Percentiles rank a stretch among this genome's conserved stretches.
phyloP scores from a whole-genome alignment of 2,113 vertebrate species.

The Leucoraja erinaceus region DNA sequence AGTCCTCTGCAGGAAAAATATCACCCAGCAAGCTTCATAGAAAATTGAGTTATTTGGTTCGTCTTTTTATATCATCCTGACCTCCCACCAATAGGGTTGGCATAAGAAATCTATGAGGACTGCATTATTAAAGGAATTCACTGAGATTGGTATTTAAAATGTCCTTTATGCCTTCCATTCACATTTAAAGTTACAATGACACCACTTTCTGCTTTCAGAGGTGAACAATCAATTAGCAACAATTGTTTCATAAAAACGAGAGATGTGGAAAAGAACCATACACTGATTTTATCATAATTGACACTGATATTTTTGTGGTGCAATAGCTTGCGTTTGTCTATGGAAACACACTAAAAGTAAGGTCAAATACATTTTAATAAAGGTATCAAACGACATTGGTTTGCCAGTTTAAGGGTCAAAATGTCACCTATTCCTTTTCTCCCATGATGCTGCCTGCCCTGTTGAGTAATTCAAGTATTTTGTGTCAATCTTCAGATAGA shows the following conservation, averaged over 20 bases:
- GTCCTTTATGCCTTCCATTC: background rate
- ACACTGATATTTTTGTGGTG: background rate
- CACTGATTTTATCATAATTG: background rate
- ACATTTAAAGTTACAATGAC: background rate
- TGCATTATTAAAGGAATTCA: constrained; percentile 12
- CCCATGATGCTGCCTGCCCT: too few species aligned
- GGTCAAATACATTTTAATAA: background rate
- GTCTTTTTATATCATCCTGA: constrained; percentile 10
- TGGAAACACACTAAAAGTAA: background rate
- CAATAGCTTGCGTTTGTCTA: background rate
- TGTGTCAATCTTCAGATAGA: background rate
- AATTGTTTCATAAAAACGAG: background rate
- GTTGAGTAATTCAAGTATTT: too few species aligned
- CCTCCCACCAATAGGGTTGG: background rate
- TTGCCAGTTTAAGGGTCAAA: background rate
- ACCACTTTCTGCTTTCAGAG: background rate
- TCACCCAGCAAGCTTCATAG: background rate
- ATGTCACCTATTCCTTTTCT: too few species aligned
- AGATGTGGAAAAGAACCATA: background rate
- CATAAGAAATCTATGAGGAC: background rate
- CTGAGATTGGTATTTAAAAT: background rate
- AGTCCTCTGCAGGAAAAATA: background rate
- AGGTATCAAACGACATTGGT: background rate
- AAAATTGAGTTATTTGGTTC: constrained; percentile 12
- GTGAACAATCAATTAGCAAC: background rate